phyloP scores from a whole-genome alignment of 2,888 invertebrate species.

The Plagiodera versicolora region DNA sequence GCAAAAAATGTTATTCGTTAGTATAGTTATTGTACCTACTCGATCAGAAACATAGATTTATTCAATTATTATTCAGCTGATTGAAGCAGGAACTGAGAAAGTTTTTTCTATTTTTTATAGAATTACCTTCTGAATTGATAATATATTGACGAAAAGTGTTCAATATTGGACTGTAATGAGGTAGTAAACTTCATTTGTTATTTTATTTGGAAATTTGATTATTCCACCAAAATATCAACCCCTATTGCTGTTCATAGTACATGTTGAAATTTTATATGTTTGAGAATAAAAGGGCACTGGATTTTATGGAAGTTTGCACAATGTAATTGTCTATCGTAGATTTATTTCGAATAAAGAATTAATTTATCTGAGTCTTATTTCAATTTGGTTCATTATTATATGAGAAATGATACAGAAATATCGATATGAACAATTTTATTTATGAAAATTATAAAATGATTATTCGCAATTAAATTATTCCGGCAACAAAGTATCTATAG shows the following conservation, averaged over 20 bases:
- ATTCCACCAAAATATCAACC: neutral
- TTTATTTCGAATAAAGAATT: neutral
- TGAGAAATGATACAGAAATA: too few species aligned
- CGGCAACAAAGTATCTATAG: slow-evolving; percentile 60
- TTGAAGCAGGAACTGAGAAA: too few species aligned
- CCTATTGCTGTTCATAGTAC: neutral
- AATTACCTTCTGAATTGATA: too few species aligned
- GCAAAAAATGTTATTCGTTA: too few species aligned
- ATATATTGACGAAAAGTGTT: too few species aligned
- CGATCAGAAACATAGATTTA: too few species aligned
- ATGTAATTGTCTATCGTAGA: neutral
- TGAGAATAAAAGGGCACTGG: neutral
- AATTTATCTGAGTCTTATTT: neutral
- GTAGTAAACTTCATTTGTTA: too few species aligned
- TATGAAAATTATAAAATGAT: neutral
- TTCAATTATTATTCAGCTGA: too few species aligned
- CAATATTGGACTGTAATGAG: too few species aligned
- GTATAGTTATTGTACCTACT: too few species aligned
- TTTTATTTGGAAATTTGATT: neutral
- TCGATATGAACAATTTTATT: neutral
- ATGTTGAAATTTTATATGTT: neutral
- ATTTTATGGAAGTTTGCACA: neutral
- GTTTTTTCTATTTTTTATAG: too few species aligned
- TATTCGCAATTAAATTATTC: slow-evolving; percentile 35
- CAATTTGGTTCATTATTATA: neutral